A percentile compares a stretch with the other conserved stretches of the same genome.
Conservation (phyloP, 2,797 vertebrate species). For the Clarias fuscus region DNA sequence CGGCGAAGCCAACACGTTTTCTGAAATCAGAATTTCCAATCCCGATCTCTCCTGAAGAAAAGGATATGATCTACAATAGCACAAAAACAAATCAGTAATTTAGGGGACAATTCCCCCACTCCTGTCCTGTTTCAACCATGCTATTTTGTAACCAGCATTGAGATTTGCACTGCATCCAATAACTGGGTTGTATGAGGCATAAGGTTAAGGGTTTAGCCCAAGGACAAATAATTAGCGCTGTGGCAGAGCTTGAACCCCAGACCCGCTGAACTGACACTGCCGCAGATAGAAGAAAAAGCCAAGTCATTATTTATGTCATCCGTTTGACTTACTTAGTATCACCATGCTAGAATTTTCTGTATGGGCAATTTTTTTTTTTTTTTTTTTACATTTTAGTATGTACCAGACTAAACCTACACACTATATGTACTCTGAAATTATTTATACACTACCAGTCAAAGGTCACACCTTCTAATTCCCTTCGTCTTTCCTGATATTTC, state of each 20-base stretch:
- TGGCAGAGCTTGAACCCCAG: too few relatives aligned
- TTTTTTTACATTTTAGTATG: background rate
- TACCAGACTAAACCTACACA: background rate
- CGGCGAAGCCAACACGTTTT: constrained; percentile 77
- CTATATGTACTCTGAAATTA: background rate
- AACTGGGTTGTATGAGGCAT: too few relatives aligned
- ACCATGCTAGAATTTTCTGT: background rate
- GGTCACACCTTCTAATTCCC: too few relatives aligned
- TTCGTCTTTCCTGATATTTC: too few relatives aligned
- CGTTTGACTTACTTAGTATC: background rate
- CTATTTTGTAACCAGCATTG: too few relatives aligned
- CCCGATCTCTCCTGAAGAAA: constrained; percentile 74
- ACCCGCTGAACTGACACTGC: too few relatives aligned
- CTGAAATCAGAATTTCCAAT: constrained; percentile 71
- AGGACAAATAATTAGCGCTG: too few relatives aligned
- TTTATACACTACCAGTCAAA: background rate
- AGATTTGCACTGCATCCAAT: too few relatives aligned
- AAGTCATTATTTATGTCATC: background rate
- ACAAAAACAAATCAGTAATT: constrained; percentile 33
- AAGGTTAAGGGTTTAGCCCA: too few relatives aligned
- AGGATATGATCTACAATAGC: constrained; percentile 79
- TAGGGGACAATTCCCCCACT: too few relatives aligned
- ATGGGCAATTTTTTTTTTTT: background rate
- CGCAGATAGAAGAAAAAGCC: too few relatives aligned
- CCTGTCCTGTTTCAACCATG: too few relatives aligned